These are phyloP conservation scores for Psittacus erithacus DNA, from an alignment of 2,113 vertebrate genomes.

Conservation along the genomic window DNA sequence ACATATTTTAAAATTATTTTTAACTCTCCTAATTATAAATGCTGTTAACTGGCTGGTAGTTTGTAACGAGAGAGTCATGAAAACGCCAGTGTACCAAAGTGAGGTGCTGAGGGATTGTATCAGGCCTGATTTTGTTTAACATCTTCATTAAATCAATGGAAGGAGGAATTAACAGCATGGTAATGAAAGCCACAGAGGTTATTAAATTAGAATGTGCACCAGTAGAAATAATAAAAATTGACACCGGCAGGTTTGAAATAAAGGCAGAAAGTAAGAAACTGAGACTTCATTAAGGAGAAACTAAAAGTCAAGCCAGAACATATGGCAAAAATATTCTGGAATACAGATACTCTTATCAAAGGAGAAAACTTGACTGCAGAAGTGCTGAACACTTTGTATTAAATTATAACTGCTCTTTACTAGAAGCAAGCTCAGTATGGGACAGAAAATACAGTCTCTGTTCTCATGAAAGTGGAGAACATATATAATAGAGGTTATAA, in stretches of 20 bases:
- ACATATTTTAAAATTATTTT: slow-evolving; percentile 5
- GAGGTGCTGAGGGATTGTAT: slow-evolving; percentile 27
- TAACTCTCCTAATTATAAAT: slow-evolving; percentile 24
- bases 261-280: slow-evolving; percentile 22
- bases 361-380: neutral
- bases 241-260: slow-evolving; percentile 31
- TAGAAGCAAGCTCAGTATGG: neutral
- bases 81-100: slow-evolving; percentile 38
- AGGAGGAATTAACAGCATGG: slow-evolving; percentile 56
- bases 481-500: neutral
- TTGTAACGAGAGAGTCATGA: slow-evolving; percentile 33
- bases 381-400: neutral
- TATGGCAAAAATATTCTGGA: slow-evolving; percentile 21
- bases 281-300: neutral
- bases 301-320: slow-evolving; percentile 12
- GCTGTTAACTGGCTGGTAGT: slow-evolving; percentile 19
- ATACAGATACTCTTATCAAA: neutral
- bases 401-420: neutral
- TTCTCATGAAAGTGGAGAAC: neutral
- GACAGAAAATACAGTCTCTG: neutral
- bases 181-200: slow-evolving; percentile 63
- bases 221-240: slow-evolving; percentile 45
- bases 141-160: slow-evolving; percentile 67
- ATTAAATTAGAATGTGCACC: slow-evolving; percentile 31
- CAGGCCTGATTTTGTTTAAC: slow-evolving; percentile 66